Evolutionary conservation across 92 coral and sea anemone genomes (phyloP).

Genomic region (Bergia sp.): DNA sequence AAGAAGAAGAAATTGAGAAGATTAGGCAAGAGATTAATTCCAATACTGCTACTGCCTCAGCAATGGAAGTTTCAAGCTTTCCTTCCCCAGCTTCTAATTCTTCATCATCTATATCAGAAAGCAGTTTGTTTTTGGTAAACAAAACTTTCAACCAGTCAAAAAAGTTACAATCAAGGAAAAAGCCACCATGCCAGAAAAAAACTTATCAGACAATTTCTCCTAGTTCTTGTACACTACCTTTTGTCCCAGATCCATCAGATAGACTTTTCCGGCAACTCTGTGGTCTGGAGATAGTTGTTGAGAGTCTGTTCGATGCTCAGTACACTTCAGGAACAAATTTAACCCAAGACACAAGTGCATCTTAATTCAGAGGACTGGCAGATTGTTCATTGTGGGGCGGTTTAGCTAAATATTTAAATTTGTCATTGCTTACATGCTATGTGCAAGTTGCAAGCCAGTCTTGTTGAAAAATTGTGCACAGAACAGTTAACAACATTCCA

Average conservation of each 20-base stretch:
- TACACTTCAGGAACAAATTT: neutral
- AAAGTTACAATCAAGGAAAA: slow-evolving; percentile 10
- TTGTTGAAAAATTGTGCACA: neutral
- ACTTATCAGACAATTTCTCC: neutral
- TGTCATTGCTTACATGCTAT: neutral
- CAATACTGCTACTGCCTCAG: neutral
- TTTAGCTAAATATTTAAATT: neutral
- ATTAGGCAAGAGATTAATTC: slow-evolving; percentile 36
- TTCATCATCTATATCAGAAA: neutral
- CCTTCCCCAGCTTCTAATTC: neutral
- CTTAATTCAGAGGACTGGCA: neutral
- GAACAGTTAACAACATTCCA: neutral
- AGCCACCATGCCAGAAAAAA: slow-evolving; percentile 6
- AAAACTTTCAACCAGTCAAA: neutral
- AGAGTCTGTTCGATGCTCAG: neutral
- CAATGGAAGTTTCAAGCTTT: neutral
- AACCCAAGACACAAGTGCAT: neutral
- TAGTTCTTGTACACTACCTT: neutral
- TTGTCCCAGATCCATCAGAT: slow-evolving; percentile 42
- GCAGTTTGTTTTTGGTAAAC: neutral
- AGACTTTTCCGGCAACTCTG: slow-evolving; percentile 36
- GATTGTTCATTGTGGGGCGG: neutral
- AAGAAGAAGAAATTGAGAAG: slow-evolving; percentile 37
- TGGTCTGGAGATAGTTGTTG: slow-evolving; percentile 42
- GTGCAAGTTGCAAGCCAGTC: neutral